A percentile compares a stretch with the other conserved stretches of the same genome.
phyloP scores from a whole-genome alignment of 2,888 invertebrate species.

The Brachyptera putata region DNA sequence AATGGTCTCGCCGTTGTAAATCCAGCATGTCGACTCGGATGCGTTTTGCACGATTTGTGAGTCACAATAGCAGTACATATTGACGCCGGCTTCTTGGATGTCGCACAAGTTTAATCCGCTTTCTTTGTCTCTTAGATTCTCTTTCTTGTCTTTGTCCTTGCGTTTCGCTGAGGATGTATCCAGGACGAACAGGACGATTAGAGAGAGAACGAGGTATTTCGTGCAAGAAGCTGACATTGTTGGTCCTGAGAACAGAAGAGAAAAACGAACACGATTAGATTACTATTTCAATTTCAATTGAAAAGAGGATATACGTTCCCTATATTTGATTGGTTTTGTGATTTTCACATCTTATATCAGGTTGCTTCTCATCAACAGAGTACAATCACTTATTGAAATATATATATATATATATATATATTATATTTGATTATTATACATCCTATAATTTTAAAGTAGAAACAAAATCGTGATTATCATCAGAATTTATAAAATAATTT shows the following conservation, averaged over 20 bases:
- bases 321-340: no score
- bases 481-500: no score
- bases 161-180: neutral
- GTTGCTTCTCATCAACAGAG: no score
- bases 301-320: no score
- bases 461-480: no score
- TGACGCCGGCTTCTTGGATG: slow-evolving; percentile 45
- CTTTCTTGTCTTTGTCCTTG: slow-evolving; percentile 19
- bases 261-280: no score
- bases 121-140: slow-evolving; percentile 3
- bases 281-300: no score
- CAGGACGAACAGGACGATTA: neutral
- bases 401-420: no score
- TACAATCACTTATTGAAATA: no score
- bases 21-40: slow-evolving; percentile 72
- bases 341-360: no score
- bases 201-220: neutral
- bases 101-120: slow-evolving; percentile 52
- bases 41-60: slow-evolving; percentile 54
- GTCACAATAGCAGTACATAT: slow-evolving; percentile 64
- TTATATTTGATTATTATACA: no score
- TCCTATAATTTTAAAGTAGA: no score
- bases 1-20: slow-evolving; percentile 61
- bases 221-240: neutral
- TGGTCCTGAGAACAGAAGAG: neutral